Percentiles rank a stretch among this genome's conserved stretches.
Evolutionary conservation across 2,113 vertebrate species (phyloP).

Genomic region (Litocranius walleri): DNA sequence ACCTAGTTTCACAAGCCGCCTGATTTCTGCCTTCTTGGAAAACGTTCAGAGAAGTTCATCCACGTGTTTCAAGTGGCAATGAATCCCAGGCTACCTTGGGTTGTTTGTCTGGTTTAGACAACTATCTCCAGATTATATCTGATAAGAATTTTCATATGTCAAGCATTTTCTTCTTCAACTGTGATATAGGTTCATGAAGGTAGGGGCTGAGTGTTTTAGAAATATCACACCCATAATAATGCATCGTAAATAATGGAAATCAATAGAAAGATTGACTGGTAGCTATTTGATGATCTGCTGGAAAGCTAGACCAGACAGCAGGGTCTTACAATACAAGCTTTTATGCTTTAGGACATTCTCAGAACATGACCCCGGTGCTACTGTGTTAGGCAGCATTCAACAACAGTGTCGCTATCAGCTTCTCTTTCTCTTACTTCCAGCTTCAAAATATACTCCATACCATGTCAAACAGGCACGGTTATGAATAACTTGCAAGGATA

Average conservation of each 20-base stretch:
- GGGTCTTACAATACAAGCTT: neutral
- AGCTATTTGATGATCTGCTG: neutral
- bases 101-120: neutral
- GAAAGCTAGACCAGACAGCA: neutral
- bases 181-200: neutral
- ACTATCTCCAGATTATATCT: neutral
- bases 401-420: neutral
- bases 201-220: neutral
- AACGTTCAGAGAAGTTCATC: neutral
- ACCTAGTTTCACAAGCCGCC: neutral
- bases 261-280: neutral
- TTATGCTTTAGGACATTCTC: neutral
- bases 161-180: neutral
- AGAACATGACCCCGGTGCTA: rapidly evolving
- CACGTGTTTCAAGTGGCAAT: neutral
- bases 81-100: no score
- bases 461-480: neutral
- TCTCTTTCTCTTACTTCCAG: neutral
- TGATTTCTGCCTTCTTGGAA: neutral
- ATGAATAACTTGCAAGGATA: neutral
- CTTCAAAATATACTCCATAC: neutral
- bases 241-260: neutral
- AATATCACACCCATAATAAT: neutral
- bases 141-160: neutral
- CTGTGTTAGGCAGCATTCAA: no score